Evolutionary conservation across 2,113 vertebrate genomes (phyloP), one percentile per base, ranked within the genome.

Genomic region (Nesospiza acunhae): DNA sequence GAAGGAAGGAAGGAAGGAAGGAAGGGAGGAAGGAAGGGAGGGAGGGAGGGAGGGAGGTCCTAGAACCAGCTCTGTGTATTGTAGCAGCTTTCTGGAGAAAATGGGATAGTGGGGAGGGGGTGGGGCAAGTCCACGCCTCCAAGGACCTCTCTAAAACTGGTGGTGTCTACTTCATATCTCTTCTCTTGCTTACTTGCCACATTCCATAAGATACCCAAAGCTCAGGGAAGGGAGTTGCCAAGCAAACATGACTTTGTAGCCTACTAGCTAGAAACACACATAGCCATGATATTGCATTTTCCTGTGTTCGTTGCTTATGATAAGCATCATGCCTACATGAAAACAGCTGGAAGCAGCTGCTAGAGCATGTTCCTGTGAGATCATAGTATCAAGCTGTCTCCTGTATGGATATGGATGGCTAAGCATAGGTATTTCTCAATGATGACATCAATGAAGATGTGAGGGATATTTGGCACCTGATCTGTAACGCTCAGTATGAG

Each of bases 101-200:
- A 64, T 6, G 13, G 26, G 63, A 13, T 13, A 10, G 7, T 1
- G 47, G 23, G 1, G 13, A 5, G 2, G 2, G 1, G 1, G 11
- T 0, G 0, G 31, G 37, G 14, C 24, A 66, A 41, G 46, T 39
- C 23, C 3, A 0, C 6, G 2, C 5, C n/a, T 60, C n/a, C 30
- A 53, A 35, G 73, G 52, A 10, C 50, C 23, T 8, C 42, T 15
- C 33, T 41, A 8, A 8, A 50, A 22, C 39, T 41, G 30, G 1
- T 11, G 17, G 2, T 11, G 5, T 26, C 27, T 58, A 4, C 52
- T 52, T 73, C 16, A 31, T 16, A n/a, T 4, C 10, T 81, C 22
- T 37, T 50, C 73, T 66, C 33, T 64, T 78, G 16, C 21, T 37
- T 78, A 27, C 75, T 52, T 78, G 56, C 60, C 55, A 27, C 12